Conservation (phyloP, 2,888 invertebrate species). For the Formica aserva region DNA sequence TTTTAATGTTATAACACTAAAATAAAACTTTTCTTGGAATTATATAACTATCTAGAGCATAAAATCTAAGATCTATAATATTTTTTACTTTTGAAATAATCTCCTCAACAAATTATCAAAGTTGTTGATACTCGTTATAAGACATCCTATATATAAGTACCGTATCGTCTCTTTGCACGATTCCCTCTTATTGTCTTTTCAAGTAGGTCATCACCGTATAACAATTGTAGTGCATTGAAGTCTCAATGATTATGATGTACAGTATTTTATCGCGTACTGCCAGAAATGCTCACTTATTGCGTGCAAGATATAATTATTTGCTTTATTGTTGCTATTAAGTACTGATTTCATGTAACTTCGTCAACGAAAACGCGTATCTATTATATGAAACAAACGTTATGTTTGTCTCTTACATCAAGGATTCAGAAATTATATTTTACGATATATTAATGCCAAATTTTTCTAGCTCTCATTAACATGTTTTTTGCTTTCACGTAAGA, state of each 20-base stretch:
- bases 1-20: background rate
- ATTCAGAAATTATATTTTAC: background rate
- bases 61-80: background rate
- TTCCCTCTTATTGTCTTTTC: background rate
- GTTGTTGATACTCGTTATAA: background rate
- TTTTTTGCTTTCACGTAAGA: background rate
- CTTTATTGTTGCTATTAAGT: constrained; percentile 66
- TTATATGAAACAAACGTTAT: background rate
- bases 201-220: background rate
- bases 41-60: background rate
- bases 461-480: background rate
- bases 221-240: background rate
- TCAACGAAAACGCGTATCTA: background rate
- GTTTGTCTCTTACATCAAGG: background rate
- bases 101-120: background rate
- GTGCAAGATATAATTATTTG: constrained; percentile 21
- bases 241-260: background rate
- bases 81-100: background rate
- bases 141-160: background rate
- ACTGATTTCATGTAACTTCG: constrained; percentile 56
- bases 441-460: background rate
- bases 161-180: background rate
- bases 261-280: constrained; percentile 25
- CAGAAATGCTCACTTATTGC: constrained; percentile 25
- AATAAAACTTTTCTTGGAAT: background rate